These are phyloP conservation scores for Smithornis capensis DNA, from an alignment of 2,113 vertebrate species.

Conservation along the genomic window DNA sequence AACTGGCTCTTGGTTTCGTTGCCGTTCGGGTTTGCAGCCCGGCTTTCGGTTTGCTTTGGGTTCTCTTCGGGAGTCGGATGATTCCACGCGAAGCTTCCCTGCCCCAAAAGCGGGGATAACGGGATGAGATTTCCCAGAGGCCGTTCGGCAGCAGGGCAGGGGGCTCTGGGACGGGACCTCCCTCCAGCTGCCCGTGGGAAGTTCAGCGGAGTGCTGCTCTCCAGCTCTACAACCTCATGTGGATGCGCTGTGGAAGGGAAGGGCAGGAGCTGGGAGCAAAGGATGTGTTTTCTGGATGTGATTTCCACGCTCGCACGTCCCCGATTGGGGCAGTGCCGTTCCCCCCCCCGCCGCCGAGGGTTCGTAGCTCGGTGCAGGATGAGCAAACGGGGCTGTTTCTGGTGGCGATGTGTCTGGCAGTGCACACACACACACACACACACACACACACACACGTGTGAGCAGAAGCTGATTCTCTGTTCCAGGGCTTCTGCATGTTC, in stretches of 20 bases:
- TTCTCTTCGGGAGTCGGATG: rapidly evolving
- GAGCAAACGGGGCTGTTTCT: rapidly evolving
- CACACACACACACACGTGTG: background rate
- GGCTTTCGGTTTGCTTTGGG: background rate
- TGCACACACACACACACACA: rapidly evolving
- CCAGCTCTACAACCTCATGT: background rate
- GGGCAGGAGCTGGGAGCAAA: background rate
- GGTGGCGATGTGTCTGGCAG: background rate
- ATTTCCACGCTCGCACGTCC: background rate
- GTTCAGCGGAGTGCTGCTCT: background rate
- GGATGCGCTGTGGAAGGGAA: background rate
- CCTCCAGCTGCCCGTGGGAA: background rate
- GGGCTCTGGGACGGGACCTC: background rate
- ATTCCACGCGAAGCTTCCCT: rapidly evolving
- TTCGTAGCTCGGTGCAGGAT: background rate
- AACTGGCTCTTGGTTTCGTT: rapidly evolving
- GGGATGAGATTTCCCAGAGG: background rate
- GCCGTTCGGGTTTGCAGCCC: background rate
- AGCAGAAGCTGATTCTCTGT: background rate
- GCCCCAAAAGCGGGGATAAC: background rate
- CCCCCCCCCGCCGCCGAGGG: background rate
- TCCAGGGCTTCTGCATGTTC: background rate
- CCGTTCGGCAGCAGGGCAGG: background rate
- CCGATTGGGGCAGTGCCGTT: background rate
- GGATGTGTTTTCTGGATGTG: background rate